Evolutionary conservation across 2,888 invertebrate species (phyloP).

Genomic region (Drosophila seclusa): DNA sequence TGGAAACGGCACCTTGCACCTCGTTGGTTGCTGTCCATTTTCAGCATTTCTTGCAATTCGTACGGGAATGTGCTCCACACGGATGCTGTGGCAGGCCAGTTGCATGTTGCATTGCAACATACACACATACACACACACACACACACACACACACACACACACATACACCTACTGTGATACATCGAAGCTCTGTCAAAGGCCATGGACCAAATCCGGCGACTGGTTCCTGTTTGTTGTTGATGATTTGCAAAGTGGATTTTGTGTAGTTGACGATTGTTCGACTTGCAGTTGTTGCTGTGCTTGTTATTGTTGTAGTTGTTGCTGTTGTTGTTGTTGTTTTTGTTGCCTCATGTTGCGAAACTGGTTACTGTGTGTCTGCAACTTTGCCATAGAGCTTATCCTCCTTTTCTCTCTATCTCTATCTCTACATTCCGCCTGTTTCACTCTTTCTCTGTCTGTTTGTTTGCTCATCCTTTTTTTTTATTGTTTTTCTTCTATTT

Average conservation of each 20-base stretch:
- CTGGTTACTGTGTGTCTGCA: conserved; percentile 61
- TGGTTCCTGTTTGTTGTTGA: conserved; percentile 61
- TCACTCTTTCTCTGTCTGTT: not conserved
- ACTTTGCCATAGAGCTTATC: conserved; percentile 24
- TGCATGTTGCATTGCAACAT: conserved; percentile 63
- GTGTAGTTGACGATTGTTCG: conserved; percentile 78
- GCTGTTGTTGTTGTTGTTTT: conserved; percentile 25
- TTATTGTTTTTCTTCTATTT: not conserved
- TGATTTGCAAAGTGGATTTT: conserved; percentile 80
- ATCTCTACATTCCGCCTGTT: not conserved
- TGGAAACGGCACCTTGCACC: conserved; percentile 53
- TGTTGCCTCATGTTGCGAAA: conserved; percentile 57
- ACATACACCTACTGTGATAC: not conserved
- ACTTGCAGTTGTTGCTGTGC: conserved; percentile 50
- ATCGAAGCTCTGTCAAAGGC: conserved; percentile 46
- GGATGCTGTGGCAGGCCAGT: conserved; percentile 59
- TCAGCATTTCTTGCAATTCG: conserved; percentile 39
- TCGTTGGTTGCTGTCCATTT: conserved; percentile 34
- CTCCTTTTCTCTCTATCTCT: conserved; percentile 4
- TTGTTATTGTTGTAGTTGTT: conserved; percentile 20
- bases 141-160: not conserved
- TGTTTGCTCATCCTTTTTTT: conserved; percentile 6
- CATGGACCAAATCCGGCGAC: conserved; percentile 52
- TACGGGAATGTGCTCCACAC: conserved; percentile 43
- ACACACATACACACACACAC: not conserved